Evolutionary conservation across 2,113 vertebrate genomes (phyloP).

Genomic region (Heterocephalus glaber): DNA sequence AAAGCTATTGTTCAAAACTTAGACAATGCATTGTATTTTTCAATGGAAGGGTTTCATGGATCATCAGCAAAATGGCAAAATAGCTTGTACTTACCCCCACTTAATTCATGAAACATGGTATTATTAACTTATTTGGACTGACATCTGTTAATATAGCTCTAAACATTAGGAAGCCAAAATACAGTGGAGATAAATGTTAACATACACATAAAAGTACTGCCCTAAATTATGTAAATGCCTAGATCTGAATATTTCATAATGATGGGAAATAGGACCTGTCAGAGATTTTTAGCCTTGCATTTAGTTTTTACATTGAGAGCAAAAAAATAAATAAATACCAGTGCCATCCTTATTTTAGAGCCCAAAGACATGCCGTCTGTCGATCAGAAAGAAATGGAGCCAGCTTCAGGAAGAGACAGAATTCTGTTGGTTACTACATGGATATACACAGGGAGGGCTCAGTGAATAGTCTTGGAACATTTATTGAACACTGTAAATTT

Average conservation of each 20-base stretch:
- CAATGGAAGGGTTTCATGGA: not conserved
- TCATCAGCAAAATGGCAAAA: not conserved
- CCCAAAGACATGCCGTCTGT: not conserved
- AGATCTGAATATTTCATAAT: not conserved
- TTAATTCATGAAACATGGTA: not conserved
- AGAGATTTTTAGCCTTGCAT: not conserved
- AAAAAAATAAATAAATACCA: not conserved
- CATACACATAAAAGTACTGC: not conserved
- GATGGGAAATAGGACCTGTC: not conserved
- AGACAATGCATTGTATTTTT: not conserved
- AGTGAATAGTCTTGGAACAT: not conserved
- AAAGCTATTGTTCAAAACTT: not conserved
- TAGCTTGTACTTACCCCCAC: not conserved
- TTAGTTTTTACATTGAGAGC: slow-evolving; percentile 4
- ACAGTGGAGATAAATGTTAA: not conserved
- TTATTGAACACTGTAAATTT: slow-evolving; percentile 44
- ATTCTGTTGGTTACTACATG: not conserved
- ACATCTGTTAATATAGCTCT: not conserved
- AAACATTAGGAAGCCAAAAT: not conserved
- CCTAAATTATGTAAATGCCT: not conserved
- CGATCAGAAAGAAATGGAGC: not conserved
- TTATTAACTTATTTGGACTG: not conserved
- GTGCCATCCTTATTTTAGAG: not conserved
- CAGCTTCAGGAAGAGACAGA: not conserved
- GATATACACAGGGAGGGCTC: not conserved